Evolutionary conservation across 2,113 vertebrate species (phyloP).

Genomic region (Oriolus oriolus): DNA sequence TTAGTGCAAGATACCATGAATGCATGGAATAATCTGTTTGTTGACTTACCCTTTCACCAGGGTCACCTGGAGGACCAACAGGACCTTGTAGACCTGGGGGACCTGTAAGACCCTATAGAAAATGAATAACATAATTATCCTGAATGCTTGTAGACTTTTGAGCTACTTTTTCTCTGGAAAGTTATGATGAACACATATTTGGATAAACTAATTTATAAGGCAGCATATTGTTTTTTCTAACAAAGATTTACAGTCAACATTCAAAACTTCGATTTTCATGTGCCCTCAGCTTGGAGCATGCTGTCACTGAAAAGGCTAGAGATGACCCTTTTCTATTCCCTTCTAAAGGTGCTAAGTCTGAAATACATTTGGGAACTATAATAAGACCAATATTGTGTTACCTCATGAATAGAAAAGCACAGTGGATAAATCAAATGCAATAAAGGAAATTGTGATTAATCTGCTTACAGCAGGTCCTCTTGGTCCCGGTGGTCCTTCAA

Average conservation of each 20-base stretch:
- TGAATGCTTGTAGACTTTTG: background rate
- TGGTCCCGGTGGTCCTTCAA: constrained; percentile 92
- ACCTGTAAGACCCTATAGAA: constrained; percentile 88
- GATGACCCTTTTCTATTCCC: background rate
- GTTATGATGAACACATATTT: background rate
- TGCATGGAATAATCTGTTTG: background rate
- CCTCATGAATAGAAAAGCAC: background rate
- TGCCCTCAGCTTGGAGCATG: background rate
- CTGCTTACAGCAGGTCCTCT: constrained; percentile 87
- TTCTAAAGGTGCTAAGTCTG: background rate
- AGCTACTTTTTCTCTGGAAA: background rate
- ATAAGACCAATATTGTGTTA: background rate
- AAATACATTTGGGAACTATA: background rate
- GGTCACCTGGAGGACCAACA: constrained; percentile 86
- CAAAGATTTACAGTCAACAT: background rate
- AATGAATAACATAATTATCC: background rate
- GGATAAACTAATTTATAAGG: background rate
- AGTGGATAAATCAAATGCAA: background rate
- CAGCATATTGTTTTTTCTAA: background rate
- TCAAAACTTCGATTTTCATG: background rate
- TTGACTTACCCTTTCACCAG: constrained; percentile 91
- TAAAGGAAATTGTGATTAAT: background rate
- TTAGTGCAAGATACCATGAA: background rate
- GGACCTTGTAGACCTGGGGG: constrained; percentile 90
- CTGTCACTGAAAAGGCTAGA: background rate